These are phyloP conservation scores for Coptotermes formosanus DNA, from an alignment of 1,140 invertebrate species.

Conservation along the genomic window DNA sequence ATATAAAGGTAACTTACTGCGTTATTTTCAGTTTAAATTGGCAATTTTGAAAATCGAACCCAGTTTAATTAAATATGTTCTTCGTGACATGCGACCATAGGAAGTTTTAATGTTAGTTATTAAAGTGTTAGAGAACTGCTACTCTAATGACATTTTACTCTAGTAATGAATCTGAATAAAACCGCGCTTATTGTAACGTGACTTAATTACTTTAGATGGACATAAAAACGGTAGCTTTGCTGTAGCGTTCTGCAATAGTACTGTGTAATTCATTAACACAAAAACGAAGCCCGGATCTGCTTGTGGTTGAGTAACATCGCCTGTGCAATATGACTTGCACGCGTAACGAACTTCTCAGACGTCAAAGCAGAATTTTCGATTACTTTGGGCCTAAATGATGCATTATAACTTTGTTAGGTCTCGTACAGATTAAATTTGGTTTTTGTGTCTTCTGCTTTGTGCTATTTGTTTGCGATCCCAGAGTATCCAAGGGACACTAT, in stretches of 20 bases:
- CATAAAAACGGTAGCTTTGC: neutral
- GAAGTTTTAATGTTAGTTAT: neutral
- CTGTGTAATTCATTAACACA: neutral
- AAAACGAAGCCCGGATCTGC: neutral
- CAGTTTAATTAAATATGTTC: neutral
- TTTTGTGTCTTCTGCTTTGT: neutral
- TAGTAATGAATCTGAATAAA: neutral
- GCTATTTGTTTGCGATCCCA: neutral
- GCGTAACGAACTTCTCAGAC: neutral
- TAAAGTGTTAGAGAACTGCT: neutral
- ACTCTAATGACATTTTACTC: neutral
- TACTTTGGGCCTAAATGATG: neutral
- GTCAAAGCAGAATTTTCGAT: neutral
- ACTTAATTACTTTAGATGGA: neutral
- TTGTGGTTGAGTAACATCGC: neutral
- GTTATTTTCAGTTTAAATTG: neutral
- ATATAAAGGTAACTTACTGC: neutral
- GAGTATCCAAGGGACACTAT: neutral
- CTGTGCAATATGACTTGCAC: neutral
- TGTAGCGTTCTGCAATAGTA: neutral
- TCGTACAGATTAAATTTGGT: neutral
- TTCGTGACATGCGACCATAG: neutral
- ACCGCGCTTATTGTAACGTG: neutral
- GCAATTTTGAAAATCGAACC: neutral
- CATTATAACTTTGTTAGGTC: neutral